Base-by-base conservation (phyloP, 2,888 invertebrate genomes). In the Cryptocephalus primarius region DNA sequence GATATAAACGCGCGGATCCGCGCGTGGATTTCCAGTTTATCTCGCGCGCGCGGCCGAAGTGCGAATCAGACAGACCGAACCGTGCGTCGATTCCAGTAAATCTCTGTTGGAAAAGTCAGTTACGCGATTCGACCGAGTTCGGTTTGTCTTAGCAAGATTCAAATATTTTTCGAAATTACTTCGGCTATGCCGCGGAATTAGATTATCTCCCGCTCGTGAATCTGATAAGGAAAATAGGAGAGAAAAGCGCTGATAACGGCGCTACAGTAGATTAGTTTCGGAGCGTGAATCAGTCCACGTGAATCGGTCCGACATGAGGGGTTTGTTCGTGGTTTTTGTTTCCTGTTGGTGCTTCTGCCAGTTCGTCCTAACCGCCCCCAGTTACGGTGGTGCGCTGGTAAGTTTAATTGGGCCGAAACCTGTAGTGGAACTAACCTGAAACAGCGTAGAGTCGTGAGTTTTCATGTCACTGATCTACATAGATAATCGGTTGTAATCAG, bases 41-140 rank as follows among this genome's bases (percentile, higher is more conserved):
- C 45, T 46, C 39, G 49, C 39, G 8, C 34, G 38, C 45, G 45
- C 40, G 36, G 41, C 44, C 39, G 42, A 39, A 22, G 22, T 4
- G 22, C 22, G 44, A 43, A 12, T 42, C 42, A 22, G 22, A 34
- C 40, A 45, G 54, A 47, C 53, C 54, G 45, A 51, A 47, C 48
- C 44, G 47, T 22, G 22, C 22, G 22, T 22, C 50, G 48, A 48
- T 52, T 53, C 50, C 54, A 47, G 48, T 47, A 49, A 54, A 34
- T 54, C 48, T 50, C 45, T 44, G 49, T 22, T 22, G 3, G 22
- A 22, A 43, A 52, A 47, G 45, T 52, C 52, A 48, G 51, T 49
- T 22, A 53, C 52, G 47, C 51, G 56, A 55, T 54, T 54, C 22
- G 51, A 53, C 47, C 44, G 46, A 40, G 47, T 53, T 56, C 51